Conservation (phyloP, 2,888 invertebrate species). For the Cheiracanthium punctorium region DNA sequence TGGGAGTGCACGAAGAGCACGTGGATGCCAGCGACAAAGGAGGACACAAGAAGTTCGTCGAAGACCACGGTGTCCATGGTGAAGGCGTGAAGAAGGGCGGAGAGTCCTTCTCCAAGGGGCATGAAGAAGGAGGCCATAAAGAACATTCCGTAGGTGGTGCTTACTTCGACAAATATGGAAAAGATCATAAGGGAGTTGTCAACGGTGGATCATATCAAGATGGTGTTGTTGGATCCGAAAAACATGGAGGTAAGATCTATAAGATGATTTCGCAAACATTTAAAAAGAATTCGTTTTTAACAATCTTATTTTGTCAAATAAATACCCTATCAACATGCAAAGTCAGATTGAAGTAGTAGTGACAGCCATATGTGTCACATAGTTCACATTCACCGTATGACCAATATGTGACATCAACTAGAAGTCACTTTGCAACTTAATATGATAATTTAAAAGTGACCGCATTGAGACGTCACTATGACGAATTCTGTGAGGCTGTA, state of each 20-base stretch:
- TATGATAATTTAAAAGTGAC: too few relatives aligned
- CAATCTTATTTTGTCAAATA: too few relatives aligned
- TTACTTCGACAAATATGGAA: slow-evolving; percentile 63
- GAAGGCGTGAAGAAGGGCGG: slow-evolving; percentile 62
- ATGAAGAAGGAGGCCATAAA: slow-evolving; percentile 53
- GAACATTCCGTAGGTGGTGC: slow-evolving; percentile 48
- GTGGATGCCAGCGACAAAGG: slow-evolving; percentile 34
- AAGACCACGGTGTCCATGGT: slow-evolving; percentile 54
- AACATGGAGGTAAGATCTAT: slow-evolving; percentile 46
- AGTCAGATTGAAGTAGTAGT: too few relatives aligned
- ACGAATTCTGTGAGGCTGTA: too few relatives aligned
- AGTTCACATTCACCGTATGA: too few relatives aligned
- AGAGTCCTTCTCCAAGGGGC: slow-evolving; percentile 35
- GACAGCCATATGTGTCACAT: too few relatives aligned
- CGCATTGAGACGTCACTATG: too few relatives aligned
- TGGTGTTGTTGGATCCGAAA: slow-evolving; percentile 41
- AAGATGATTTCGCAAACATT: too few relatives aligned
- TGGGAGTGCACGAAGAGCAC: slow-evolving; percentile 45
- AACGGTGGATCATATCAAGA: slow-evolving; percentile 57
- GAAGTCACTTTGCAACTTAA: too few relatives aligned
- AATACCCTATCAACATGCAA: too few relatives aligned
- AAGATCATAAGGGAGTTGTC: slow-evolving; percentile 60
- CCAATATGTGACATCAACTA: too few relatives aligned
- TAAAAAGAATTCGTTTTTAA: too few relatives aligned
- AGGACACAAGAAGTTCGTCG: slow-evolving; percentile 54